These are phyloP conservation scores for Melopsittacus undulatus DNA, from an alignment of 2,797 vertebrate genomes.

Conservation along the genomic window DNA sequence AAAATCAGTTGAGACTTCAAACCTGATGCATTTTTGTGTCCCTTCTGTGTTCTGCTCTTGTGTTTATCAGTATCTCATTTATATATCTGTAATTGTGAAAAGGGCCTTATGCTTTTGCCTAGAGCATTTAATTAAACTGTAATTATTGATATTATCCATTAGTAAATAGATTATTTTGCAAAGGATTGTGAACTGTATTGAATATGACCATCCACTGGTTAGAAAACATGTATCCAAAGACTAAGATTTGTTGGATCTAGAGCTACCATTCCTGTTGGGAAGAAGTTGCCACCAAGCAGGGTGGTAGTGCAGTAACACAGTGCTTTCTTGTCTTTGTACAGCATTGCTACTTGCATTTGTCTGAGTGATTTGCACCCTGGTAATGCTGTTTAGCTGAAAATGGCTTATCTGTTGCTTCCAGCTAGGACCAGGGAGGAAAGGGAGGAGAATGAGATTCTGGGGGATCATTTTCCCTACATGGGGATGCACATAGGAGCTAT, in stretches of 20 bases:
- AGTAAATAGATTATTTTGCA: background rate
- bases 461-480: accelerated
- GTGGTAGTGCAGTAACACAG: accelerated
- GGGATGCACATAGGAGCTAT: background rate
- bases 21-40: background rate
- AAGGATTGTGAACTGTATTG: background rate
- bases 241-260: background rate
- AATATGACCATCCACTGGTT: background rate
- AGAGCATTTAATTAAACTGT: background rate
- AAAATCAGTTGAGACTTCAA: background rate
- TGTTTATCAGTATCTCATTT: background rate
- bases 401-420: background rate
- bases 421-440: background rate
- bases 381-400: background rate
- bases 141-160: background rate
- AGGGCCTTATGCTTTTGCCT: background rate
- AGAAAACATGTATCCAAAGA: background rate
- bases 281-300: background rate
- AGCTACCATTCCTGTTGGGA: background rate
- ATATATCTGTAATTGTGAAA: background rate
- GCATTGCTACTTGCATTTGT: background rate
- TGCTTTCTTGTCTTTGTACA: accelerated
- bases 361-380: background rate
- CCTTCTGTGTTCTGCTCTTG: background rate
- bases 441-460: background rate